Evolutionary conservation across 2,113 vertebrate genomes (phyloP).

Genomic region (Poicephalus gulielmi): DNA sequence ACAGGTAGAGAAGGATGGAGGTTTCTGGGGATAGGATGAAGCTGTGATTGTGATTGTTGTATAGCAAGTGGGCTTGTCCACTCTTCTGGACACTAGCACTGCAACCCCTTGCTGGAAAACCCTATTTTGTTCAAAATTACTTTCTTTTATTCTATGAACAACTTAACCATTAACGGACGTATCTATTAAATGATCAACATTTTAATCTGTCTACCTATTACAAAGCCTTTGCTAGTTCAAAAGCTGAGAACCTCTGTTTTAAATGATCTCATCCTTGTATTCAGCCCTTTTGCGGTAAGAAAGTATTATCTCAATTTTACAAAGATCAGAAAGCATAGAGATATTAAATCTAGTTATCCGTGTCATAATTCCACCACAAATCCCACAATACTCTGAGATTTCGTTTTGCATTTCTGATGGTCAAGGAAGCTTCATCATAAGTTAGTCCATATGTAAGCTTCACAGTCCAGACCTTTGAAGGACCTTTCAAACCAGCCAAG

Average conservation of each 20-base stretch:
- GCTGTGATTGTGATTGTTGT: background rate
- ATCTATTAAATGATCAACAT: background rate
- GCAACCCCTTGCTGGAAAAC: background rate
- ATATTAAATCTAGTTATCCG: background rate
- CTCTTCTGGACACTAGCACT: background rate
- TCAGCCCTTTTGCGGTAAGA: background rate
- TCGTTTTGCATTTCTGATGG: background rate
- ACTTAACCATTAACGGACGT: background rate
- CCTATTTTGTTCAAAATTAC: background rate
- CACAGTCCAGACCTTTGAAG: background rate
- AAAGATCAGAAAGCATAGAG: background rate
- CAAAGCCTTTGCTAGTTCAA: rapidly evolving
- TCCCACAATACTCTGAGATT: background rate
- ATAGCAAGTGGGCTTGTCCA: background rate
- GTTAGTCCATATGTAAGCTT: background rate
- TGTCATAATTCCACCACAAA: background rate
- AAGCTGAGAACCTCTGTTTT: background rate
- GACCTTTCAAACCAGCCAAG: background rate
- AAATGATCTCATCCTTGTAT: background rate
- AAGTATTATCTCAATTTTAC: background rate
- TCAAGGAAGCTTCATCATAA: background rate
- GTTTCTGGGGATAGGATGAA: background rate
- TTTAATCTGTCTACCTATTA: background rate
- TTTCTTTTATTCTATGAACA: background rate
- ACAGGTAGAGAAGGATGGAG: background rate